Percentiles rank a stretch among this genome's conserved stretches.
phyloP scores from a whole-genome alignment of 2,797 vertebrate species.

The Chaenodraco wilsoni region DNA sequence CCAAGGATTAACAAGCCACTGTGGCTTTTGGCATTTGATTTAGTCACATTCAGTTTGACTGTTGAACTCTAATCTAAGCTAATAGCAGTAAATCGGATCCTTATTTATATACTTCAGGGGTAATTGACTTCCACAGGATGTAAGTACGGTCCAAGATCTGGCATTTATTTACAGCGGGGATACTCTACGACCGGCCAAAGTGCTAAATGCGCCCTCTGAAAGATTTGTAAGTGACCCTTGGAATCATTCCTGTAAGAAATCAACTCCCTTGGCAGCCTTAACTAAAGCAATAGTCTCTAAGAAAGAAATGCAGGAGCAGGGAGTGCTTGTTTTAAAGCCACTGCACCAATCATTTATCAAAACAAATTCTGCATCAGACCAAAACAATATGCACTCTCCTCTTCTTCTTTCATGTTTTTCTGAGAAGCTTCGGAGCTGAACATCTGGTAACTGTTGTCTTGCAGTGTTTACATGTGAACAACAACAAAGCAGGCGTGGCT shows the following conservation, averaged over 20 bases:
- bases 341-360: background rate
- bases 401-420: background rate
- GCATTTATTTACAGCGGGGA: conserved; percentile 30
- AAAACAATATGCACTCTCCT: background rate
- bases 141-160: conserved; percentile 23
- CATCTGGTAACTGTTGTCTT: background rate
- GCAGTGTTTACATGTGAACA: conserved; percentile 17
- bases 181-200: conserved; percentile 1
- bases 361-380: background rate
- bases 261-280: conserved; percentile 11
- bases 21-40: conserved; percentile 53
- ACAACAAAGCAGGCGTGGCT: conserved; percentile 23
- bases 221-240: conserved; percentile 34
- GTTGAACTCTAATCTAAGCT: conserved; percentile 45
- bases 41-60: conserved; percentile 38
- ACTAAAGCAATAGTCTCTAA: conserved; percentile 4
- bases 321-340: background rate
- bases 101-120: conserved; percentile 27
- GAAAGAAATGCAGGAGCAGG: background rate
- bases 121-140: conserved; percentile 51
- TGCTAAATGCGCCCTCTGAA: conserved; percentile 11
- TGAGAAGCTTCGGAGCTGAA: background rate
- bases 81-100: conserved; percentile 52
- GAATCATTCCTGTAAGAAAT: conserved; percentile 31
- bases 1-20: conserved; percentile 50